Base-by-base conservation (phyloP, 2,797 vertebrate genomes). In the Geranospiza caerulescens region DNA sequence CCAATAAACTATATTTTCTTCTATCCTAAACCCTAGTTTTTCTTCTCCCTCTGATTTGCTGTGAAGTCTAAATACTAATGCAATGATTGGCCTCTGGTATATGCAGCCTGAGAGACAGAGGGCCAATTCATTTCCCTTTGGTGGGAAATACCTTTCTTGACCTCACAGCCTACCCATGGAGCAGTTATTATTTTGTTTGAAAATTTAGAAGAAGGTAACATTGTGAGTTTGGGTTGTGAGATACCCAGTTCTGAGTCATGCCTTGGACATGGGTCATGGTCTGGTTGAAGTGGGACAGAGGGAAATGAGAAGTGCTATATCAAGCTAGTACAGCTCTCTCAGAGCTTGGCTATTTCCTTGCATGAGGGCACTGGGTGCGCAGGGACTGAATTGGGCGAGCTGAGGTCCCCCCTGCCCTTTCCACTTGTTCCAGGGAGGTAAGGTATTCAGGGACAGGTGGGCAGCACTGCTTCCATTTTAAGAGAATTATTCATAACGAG, bases 391-490 rank as follows among this genome's bases (percentile, higher is more conserved):
- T 0, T 25, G 78, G 83, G 72, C 4, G 23, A 82, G 59, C 48
- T 85, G 81, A 90, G 47, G 36, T 91, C 42, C 15, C 45, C 64
- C 4, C 2, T 87, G 71, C 62, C 89, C 82, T 94, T 97, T 94
- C 60, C 0, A 2, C 48, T 89, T 78, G 29, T 89, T 71, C 75
- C 84, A 94, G 68, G 29, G 33, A 56, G 23, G 42, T 68, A 59
- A 79, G 55, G 68, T 81, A 68, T 64, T 50, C 79, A 76, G 74
- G 45, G 58, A 70, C 76, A 85, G 5, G 11, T 72, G 45, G 68
- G 64, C 44, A 91, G 64, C 53, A 22, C 34, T 88, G 75, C 73
- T 95, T 95, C 87, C 80, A 79, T 93, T 94, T 96, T 53, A 85
- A 94, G 85, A 80, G 29, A 93, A 71, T 83, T 78, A 94, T 88